Evolutionary conservation across 2,113 vertebrate species (phyloP).

Genomic region (Chaenogobius annularis): DNA sequence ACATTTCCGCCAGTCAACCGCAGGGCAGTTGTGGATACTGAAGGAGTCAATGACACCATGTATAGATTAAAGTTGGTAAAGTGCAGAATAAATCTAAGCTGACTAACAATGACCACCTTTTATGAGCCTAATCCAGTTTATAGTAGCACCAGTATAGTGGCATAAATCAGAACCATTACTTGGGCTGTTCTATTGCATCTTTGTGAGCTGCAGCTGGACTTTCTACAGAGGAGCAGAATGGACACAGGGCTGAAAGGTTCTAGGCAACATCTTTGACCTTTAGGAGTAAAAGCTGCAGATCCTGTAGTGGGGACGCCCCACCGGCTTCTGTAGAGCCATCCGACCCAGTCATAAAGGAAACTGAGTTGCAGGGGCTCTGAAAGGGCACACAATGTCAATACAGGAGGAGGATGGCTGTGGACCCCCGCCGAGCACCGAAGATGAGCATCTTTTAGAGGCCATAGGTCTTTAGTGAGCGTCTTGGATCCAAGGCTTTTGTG

Average conservation of each 20-base stretch:
- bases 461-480: slow-evolving; percentile 50
- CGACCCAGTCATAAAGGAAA: slow-evolving; percentile 67
- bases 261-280: slow-evolving; percentile 72
- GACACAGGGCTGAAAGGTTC: slow-evolving; percentile 35
- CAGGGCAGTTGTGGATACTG: neutral
- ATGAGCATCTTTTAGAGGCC: slow-evolving; percentile 54
- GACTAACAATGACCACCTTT: neutral
- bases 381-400: slow-evolving; percentile 76
- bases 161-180: neutral
- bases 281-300: slow-evolving; percentile 65
- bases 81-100: neutral
- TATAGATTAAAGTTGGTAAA: neutral
- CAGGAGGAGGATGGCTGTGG: slow-evolving; percentile 67
- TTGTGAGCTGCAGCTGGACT: slow-evolving; percentile 14
- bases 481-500: slow-evolving; percentile 56
- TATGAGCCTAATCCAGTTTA: neutral
- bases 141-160: neutral
- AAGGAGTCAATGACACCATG: neutral
- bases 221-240: slow-evolving; percentile 7
- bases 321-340: slow-evolving; percentile 61
- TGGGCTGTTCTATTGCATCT: slow-evolving; percentile 5
- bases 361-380: slow-evolving; percentile 61
- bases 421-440: slow-evolving; percentile 55
- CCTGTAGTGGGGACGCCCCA: slow-evolving; percentile 64
- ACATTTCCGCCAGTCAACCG: no score